Evolutionary conservation across 2,888 invertebrate species (phyloP).

Genomic region (Ditula angustiorana): DNA sequence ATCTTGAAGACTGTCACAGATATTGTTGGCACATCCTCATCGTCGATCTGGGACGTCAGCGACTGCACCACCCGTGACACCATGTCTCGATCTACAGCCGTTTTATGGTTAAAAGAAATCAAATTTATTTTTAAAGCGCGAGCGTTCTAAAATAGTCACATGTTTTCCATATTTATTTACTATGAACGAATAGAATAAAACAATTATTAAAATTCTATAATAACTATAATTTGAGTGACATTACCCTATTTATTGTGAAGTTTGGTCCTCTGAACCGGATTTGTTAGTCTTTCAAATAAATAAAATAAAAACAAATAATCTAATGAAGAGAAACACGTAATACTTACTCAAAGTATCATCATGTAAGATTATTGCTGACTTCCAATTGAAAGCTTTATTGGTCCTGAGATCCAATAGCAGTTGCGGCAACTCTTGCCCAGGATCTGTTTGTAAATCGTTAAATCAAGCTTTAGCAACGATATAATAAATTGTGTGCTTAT

Average conservation of each 20-base stretch:
- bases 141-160: neutral
- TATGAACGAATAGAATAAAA: no score
- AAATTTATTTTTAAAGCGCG: neutral
- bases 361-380: constrained; percentile 89
- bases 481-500: no score
- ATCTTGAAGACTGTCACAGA: constrained; percentile 83
- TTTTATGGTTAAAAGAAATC: no score
- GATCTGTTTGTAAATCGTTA: constrained; percentile 73
- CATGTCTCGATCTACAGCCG: constrained; percentile 85
- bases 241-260: no score
- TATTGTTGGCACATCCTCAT: constrained; percentile 70
- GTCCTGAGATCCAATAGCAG: constrained; percentile 90
- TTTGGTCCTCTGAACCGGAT: neutral
- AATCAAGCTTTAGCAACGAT: no score
- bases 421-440: constrained; percentile 91
- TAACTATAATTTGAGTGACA: no score
- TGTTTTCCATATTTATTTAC: no score
- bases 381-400: constrained; percentile 88
- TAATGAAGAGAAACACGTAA: neutral
- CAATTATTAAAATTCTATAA: no score
- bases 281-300: constrained; percentile 37
- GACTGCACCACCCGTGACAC: constrained; percentile 87
- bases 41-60: constrained; percentile 81
- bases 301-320: constrained; percentile 19
- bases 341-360: constrained; percentile 89